Evolutionary conservation across 1,140 invertebrate genomes (phyloP).

Genomic region (Ditylenchus dipsaci): DNA sequence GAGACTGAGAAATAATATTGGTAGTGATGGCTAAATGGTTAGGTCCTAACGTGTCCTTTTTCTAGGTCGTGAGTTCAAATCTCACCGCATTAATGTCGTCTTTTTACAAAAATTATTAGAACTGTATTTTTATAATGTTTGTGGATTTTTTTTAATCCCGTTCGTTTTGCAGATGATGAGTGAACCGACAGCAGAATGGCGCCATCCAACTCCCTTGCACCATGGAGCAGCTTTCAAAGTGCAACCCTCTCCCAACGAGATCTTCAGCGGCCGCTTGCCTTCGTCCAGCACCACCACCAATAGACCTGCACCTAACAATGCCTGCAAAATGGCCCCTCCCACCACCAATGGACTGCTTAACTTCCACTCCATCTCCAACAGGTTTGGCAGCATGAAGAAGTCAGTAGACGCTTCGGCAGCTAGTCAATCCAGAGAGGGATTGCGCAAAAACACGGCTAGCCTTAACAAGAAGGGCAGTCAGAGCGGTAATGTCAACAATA

Average conservation of each 20-base stretch:
- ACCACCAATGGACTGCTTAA: slow-evolving; percentile 7
- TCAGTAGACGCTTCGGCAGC: background rate
- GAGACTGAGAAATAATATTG: no score
- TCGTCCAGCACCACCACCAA: background rate
- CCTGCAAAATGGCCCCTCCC: background rate
- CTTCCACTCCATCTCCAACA: background rate
- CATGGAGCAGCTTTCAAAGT: background rate
- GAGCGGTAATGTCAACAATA: background rate
- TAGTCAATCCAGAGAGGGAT: background rate
- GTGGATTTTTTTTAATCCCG: no score
- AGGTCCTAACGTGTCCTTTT: no score
- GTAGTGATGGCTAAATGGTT: no score
- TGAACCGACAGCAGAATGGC: slow-evolving; percentile 28
- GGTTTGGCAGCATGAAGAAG: background rate
- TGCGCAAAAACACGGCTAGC: background rate
- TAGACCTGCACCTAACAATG: background rate
- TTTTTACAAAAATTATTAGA: no score
- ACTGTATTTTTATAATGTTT: no score
- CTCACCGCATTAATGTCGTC: no score
- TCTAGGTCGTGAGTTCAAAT: no score
- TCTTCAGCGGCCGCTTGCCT: background rate
- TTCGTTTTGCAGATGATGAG: slow-evolving; percentile 40
- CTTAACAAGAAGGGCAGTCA: background rate
- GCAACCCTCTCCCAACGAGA: background rate
- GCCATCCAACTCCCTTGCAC: background rate